These are phyloP conservation scores for Momotus momota DNA, from an alignment of 2,797 vertebrate genomes.

Conservation along the genomic window DNA sequence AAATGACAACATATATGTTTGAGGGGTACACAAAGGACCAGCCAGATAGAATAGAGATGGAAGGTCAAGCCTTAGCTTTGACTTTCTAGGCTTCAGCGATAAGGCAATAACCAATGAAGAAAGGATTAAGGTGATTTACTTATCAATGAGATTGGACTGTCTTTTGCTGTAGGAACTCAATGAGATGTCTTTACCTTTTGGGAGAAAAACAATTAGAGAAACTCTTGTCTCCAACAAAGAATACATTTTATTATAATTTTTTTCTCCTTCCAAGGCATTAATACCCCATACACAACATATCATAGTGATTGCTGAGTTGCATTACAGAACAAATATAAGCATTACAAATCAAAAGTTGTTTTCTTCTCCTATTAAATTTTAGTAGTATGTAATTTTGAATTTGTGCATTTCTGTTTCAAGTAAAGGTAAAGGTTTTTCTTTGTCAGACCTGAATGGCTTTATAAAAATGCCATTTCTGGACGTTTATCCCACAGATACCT, in stretches of 20 bases:
- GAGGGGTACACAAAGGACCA: conserved; percentile 43
- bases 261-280: not conserved
- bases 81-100: conserved; percentile 43
- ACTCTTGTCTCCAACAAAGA: not conserved
- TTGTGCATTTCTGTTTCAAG: not conserved
- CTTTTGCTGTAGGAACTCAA: not conserved
- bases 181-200: not conserved
- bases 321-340: not conserved
- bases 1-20: conserved; percentile 27
- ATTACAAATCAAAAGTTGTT: not conserved
- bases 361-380: not conserved
- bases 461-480: not conserved
- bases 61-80: conserved; percentile 54
- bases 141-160: not conserved
- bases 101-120: not conserved
- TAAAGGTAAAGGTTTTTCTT: not conserved
- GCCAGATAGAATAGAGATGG: not conserved
- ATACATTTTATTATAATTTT: not conserved
- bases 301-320: not conserved
- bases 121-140: not conserved
- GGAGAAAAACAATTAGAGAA: not conserved
- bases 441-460: not conserved
- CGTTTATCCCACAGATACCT: not conserved
- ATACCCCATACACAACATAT: rapidly evolving
- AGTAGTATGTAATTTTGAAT: not conserved